Base-by-base conservation (phyloP, 2,888 invertebrate species). In the Hypolimnas misippus region DNA sequence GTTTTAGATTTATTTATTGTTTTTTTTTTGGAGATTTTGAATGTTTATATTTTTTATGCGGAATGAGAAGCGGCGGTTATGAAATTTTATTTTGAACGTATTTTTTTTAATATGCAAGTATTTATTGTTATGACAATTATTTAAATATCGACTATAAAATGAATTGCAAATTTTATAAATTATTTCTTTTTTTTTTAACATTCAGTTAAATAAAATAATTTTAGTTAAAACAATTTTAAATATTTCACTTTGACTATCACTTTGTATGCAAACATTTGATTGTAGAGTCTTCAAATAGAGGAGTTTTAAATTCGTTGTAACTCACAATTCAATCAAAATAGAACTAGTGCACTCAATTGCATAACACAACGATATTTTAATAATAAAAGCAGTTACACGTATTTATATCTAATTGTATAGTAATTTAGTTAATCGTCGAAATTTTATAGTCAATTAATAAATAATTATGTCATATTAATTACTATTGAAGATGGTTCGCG, bases 361-460 rank as follows among this genome's bases (percentile, higher is more conserved):
- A 69, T 62, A 66, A 72, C 67, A 63, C 63, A 55, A 29, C 33
- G 53, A 46, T 51, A 62, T 63, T 63, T 60, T 56, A 57, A 65
- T 62, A 58, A 59, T 25, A 61, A 57, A 53, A 57, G 56, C 65
- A 64, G 51, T 57, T 56, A 63, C 57, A 62, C 57, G 53, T 59
- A 58, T 64, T 70, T 64, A 65, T 67, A 69, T 46, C 33, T 42
- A 66, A 73, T 71, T 70, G 66, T 65, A 55, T 52, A 56, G 70
- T 65, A 71, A 72, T 72, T 72, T 70, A 65, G 67, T 67, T 68
- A 65, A 70, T 70, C 63, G 70, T 68, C 63, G 62, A 66, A 25
- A 67, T 68, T 72, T 54, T 65, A 50, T 58, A 68, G 63, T 66
- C 72, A 69, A 76, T 78, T 80, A 77, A 75, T 73, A 73, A 73